Percentiles rank a stretch among this genome's conserved stretches.
phyloP scores from a whole-genome alignment of 2,797 vertebrate genomes.

The Clamator glandarius region DNA sequence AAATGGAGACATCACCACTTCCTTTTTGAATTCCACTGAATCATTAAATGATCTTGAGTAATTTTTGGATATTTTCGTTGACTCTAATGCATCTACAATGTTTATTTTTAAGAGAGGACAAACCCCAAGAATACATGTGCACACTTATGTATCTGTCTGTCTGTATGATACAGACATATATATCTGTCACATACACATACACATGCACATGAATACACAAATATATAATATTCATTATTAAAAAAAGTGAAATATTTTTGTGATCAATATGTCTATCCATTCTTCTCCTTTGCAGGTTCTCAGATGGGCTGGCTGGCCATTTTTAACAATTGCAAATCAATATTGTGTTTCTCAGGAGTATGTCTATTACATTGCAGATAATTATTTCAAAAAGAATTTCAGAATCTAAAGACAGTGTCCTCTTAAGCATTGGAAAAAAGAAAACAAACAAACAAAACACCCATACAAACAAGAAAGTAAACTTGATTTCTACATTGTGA shows the following conservation, averaged over 20 bases:
- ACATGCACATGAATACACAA: neutral
- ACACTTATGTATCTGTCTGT: rapidly evolving
- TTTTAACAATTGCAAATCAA: neutral
- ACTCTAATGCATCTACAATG: neutral
- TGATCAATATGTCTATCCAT: neutral
- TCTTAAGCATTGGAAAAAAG: neutral
- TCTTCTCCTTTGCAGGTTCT: neutral
- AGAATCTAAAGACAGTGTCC: neutral
- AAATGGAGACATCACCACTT: neutral
- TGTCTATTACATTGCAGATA: neutral
- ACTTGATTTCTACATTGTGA: neutral
- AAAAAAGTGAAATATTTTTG: neutral
- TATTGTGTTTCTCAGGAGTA: neutral
- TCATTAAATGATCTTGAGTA: neutral
- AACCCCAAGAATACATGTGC: neutral
- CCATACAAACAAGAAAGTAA: neutral
- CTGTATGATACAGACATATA: no score
- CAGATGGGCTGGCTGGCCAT: neutral
- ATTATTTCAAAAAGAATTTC: neutral
- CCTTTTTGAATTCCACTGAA: neutral
- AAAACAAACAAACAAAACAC: neutral
- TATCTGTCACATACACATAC: neutral
- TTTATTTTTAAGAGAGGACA: neutral
- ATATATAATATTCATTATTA: neutral
- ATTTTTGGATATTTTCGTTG: neutral